These are phyloP conservation scores for Biston stratarius DNA, from an alignment of 2,888 invertebrate species.

Conservation along the genomic window DNA sequence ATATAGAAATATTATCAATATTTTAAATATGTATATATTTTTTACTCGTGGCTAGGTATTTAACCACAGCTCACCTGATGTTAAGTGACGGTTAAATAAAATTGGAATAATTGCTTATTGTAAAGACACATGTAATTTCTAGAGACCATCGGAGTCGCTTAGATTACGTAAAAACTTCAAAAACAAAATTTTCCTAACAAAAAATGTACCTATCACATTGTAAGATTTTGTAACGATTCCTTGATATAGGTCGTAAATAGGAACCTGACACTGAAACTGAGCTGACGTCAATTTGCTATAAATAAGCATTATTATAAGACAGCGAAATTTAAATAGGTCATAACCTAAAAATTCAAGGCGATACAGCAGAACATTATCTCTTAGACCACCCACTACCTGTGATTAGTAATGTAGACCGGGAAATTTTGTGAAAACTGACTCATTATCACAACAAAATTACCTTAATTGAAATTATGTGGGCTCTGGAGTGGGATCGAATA, in stretches of 20 bases:
- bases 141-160: too few species aligned
- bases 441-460: constrained; percentile 17
- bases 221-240: constrained; percentile 7
- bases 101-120: too few species aligned
- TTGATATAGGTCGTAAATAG: constrained; percentile 26
- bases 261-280: constrained; percentile 23
- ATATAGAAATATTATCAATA: too few species aligned
- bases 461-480: constrained; percentile 14
- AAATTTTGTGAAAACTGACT: constrained; percentile 8
- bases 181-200: too few species aligned
- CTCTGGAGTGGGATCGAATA: not conserved
- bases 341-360: constrained; percentile 42
- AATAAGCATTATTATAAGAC: constrained; percentile 36
- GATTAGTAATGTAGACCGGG: not conserved
- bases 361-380: constrained; percentile 14
- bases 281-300: constrained; percentile 35
- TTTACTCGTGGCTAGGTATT: too few species aligned
- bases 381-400: constrained; percentile 15
- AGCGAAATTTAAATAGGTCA: constrained; percentile 42
- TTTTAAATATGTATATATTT: too few species aligned
- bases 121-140: too few species aligned
- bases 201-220: not conserved
- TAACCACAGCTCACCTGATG: too few species aligned
- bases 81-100: too few species aligned
- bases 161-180: not conserved